These are phyloP conservation scores for Maccullochella peelii DNA, from an alignment of 2,113 vertebrate species.

Conservation along the genomic window DNA sequence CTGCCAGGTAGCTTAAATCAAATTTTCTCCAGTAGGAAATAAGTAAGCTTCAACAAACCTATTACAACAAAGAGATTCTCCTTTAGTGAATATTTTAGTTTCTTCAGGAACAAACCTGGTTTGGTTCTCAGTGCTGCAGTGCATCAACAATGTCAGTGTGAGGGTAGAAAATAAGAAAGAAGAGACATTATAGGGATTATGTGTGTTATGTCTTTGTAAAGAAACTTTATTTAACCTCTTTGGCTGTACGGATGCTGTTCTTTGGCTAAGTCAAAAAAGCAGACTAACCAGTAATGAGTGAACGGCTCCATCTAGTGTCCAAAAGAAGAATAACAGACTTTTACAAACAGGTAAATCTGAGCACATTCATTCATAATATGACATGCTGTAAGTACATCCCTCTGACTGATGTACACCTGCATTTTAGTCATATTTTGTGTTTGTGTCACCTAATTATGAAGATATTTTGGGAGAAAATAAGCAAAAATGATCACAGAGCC, in stretches of 20 bases:
- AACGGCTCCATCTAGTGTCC: slow-evolving; percentile 47
- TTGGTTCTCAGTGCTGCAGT: not conserved
- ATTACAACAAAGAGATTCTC: not conserved
- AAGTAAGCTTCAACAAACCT: not conserved
- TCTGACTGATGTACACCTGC: not conserved
- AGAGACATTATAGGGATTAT: not conserved
- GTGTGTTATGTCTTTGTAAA: not conserved
- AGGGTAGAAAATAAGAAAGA: not conserved
- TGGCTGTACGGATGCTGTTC: not conserved
- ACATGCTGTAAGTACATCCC: not conserved
- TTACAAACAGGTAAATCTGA: not conserved
- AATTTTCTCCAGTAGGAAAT: too few relatives aligned
- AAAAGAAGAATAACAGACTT: not conserved
- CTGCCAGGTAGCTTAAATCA: too few relatives aligned
- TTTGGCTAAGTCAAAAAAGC: not conserved
- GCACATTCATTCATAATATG: not conserved
- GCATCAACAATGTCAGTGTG: not conserved
- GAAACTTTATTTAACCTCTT: not conserved
- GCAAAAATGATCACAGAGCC: too few relatives aligned
- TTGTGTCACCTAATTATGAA: not conserved
- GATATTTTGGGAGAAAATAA: not conserved
- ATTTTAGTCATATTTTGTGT: not conserved
- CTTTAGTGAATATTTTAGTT: not conserved
- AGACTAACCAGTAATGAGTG: accelerated
- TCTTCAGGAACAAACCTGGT: not conserved